Conservation (phyloP, 2,888 invertebrate genomes). For the Danaus chrysippus region DNA sequence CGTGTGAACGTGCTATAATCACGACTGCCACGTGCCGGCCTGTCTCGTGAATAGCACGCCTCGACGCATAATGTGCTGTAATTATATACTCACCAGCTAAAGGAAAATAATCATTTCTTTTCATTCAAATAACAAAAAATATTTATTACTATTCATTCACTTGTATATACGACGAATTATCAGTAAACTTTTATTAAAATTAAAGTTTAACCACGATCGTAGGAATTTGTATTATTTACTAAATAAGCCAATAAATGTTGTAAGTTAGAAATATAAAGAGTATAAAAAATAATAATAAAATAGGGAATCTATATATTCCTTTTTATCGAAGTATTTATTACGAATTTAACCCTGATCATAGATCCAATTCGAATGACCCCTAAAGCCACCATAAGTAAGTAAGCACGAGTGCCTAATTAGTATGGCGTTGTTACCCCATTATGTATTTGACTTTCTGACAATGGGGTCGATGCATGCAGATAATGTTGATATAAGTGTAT, state of each 20-base stretch:
- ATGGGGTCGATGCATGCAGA: conserved; percentile 52
- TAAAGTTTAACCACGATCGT: no score
- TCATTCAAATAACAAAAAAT: background rate
- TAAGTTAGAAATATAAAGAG: no score
- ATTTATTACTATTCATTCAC: background rate
- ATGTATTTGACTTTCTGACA: conserved; percentile 52
- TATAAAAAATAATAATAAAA: no score
- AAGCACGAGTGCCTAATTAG: conserved; percentile 38
- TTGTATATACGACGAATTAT: no score
- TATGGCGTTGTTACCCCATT: conserved; percentile 43
- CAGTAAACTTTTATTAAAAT: no score
- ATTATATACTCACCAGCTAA: conserved; percentile 50
- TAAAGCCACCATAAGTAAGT: conserved; percentile 41
- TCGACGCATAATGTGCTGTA: conserved; percentile 46
- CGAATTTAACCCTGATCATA: conserved; percentile 13
- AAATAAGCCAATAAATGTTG: no score
- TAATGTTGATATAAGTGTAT: conserved; percentile 39
- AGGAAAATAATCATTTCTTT: conserved; percentile 25
- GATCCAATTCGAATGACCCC: conserved; percentile 28
- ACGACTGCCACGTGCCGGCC: conserved; percentile 41
- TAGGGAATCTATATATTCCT: no score
- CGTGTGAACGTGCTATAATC: conserved; percentile 35
- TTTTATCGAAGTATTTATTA: background rate
- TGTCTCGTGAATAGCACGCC: conserved; percentile 28
- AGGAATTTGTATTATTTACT: no score